Evolutionary conservation across 2,797 vertebrate genomes (phyloP).

Genomic region (Sebastes iracundus): DNA sequence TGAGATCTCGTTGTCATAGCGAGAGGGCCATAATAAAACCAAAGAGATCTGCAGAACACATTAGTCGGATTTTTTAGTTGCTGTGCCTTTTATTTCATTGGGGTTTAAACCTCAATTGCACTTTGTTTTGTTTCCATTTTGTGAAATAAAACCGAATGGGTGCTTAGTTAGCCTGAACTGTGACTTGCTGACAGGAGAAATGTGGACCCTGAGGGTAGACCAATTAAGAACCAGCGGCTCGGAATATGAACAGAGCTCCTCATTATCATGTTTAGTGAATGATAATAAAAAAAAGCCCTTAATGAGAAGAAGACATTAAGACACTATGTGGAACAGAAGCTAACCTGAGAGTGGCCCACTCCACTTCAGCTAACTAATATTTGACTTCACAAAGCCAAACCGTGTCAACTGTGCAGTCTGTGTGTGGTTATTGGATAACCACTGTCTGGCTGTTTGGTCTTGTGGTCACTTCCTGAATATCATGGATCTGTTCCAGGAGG

Average conservation of each 20-base stretch:
- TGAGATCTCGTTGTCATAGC: background rate
- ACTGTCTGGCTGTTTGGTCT: background rate
- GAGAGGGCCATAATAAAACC: background rate
- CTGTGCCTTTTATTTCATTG: background rate
- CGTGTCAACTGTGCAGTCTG: background rate
- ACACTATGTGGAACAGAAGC: background rate
- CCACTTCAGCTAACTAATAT: background rate
- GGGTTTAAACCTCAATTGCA: background rate
- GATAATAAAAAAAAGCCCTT: background rate
- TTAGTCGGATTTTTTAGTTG: background rate
- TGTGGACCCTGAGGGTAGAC: background rate
- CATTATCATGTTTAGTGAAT: background rate
- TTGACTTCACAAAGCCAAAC: background rate
- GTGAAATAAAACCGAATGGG: background rate
- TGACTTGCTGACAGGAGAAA: background rate
- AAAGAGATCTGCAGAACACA: background rate
- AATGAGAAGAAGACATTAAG: no score
- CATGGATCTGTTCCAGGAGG: background rate
- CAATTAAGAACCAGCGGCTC: background rate
- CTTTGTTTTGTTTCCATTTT: background rate
- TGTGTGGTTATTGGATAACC: background rate
- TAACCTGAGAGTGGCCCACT: background rate
- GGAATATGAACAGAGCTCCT: background rate
- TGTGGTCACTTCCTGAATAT: background rate
- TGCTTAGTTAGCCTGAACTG: background rate